These are phyloP conservation scores for Drosophila anomalata DNA, from an alignment of 2,888 invertebrate genomes.

Conservation along the genomic window DNA sequence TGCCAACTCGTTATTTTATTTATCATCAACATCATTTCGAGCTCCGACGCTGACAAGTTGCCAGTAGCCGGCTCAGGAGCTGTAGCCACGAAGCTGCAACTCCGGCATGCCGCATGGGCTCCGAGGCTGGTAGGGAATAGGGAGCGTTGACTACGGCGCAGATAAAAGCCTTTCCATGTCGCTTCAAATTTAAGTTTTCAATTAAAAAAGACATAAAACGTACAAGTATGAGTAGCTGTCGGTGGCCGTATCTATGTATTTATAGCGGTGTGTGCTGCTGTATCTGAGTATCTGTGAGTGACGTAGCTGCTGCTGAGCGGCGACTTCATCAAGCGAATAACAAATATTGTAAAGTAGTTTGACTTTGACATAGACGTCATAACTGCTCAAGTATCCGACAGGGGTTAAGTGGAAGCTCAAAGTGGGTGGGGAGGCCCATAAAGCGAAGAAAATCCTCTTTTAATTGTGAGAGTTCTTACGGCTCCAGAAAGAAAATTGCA, in stretches of 20 bases:
- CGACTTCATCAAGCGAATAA: slow-evolving; percentile 39
- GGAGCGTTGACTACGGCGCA: slow-evolving; percentile 64
- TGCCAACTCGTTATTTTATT: slow-evolving; percentile 79
- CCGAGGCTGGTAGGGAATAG: slow-evolving; percentile 23
- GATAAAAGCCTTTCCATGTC: slow-evolving; percentile 79
- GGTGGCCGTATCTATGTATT: slow-evolving; percentile 8
- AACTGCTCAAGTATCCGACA: slow-evolving; percentile 60
- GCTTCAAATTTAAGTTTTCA: slow-evolving; percentile 79
- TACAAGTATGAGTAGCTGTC: slow-evolving; percentile 48
- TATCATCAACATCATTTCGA: slow-evolving; percentile 75
- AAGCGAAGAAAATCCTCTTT: slow-evolving; percentile 13
- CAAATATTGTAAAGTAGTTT: slow-evolving; percentile 75
- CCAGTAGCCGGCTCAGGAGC: slow-evolving; percentile 49
- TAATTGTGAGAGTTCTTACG: slow-evolving; percentile 20
- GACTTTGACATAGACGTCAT: slow-evolving; percentile 75
- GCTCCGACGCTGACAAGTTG: slow-evolving; percentile 71
- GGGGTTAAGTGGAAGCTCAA: slow-evolving; percentile 25
- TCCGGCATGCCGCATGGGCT: neutral
- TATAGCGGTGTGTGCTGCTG: slow-evolving; percentile 15
- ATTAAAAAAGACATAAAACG: slow-evolving; percentile 78
- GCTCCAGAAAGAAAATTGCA: neutral
- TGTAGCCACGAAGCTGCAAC: slow-evolving; percentile 3
- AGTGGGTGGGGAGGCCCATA: slow-evolving; percentile 3
- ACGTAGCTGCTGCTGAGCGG: slow-evolving; percentile 46
- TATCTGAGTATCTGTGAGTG: slow-evolving; percentile 55